Conservation (phyloP, 2,888 invertebrate genomes). For the Ischnura elegans region DNA sequence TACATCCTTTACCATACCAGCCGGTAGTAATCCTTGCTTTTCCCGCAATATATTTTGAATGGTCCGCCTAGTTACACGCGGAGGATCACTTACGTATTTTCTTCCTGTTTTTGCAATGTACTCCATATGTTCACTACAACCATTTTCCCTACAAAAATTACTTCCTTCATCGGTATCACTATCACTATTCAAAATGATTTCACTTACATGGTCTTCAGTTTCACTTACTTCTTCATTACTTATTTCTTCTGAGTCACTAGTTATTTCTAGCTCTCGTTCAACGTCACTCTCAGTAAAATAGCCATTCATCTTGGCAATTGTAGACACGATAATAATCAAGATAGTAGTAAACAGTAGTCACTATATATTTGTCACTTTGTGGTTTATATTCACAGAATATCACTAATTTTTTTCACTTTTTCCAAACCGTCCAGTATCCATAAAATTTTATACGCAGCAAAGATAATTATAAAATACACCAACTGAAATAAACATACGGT, state of each 20-base stretch:
- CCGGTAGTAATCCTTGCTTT: neutral
- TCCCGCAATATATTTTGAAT: neutral
- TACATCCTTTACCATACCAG: neutral
- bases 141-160: neutral
- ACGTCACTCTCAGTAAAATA: neutral
- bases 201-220: neutral
- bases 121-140: neutral
- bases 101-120: neutral
- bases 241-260: neutral
- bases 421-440: neutral
- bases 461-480: neutral
- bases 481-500: neutral
- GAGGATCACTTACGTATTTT: neutral
- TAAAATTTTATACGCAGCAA: neutral
- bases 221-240: conserved; percentile 43
- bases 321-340: neutral
- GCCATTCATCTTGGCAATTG: neutral
- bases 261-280: neutral
- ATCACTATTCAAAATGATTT: neutral
- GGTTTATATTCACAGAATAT: neutral
- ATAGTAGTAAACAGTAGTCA: neutral
- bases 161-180: conserved; percentile 41
- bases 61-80: neutral
- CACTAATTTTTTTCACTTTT: neutral
- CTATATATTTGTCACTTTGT: neutral